Evolutionary conservation across 2,888 invertebrate genomes (phyloP).

Genomic region (Gastracanthus pulcherrimus): DNA sequence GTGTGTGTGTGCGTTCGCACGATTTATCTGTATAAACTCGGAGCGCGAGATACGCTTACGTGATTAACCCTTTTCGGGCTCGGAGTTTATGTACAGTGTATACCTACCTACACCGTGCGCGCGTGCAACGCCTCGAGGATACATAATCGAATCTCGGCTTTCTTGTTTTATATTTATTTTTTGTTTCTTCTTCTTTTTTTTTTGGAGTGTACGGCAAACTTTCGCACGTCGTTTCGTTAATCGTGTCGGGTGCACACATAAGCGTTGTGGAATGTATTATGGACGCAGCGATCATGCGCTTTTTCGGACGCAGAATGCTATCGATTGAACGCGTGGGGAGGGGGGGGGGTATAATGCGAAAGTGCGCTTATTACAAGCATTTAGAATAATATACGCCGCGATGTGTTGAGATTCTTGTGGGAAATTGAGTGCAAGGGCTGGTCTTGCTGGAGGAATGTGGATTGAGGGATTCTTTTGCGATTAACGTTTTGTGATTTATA

Average conservation of each 20-base stretch:
- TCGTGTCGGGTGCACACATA: too few species aligned
- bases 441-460: too few species aligned
- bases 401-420: not conserved
- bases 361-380: slow-evolving; percentile 30
- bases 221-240: slow-evolving; percentile 39
- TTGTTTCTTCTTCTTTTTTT: not conserved
- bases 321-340: too few species aligned
- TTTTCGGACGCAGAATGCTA: too few species aligned
- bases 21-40: slow-evolving; percentile 43
- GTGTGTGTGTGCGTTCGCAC: slow-evolving; percentile 8
- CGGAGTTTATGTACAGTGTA: slow-evolving; percentile 2
- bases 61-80: slow-evolving; percentile 50
- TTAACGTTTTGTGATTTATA: too few species aligned
- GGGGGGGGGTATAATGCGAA: not conserved
- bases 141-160: slow-evolving; percentile 36
- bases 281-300: not conserved
- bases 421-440: slow-evolving; percentile 35
- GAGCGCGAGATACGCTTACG: slow-evolving; percentile 43
- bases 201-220: not conserved
- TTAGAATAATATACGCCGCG: not conserved
- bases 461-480: too few species aligned
- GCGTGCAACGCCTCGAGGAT: not conserved
- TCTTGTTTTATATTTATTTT: not conserved
- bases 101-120: not conserved
- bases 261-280: not conserved